Base-by-base conservation (phyloP, 2,888 invertebrate genomes). In the Drosophila eohydei region DNA sequence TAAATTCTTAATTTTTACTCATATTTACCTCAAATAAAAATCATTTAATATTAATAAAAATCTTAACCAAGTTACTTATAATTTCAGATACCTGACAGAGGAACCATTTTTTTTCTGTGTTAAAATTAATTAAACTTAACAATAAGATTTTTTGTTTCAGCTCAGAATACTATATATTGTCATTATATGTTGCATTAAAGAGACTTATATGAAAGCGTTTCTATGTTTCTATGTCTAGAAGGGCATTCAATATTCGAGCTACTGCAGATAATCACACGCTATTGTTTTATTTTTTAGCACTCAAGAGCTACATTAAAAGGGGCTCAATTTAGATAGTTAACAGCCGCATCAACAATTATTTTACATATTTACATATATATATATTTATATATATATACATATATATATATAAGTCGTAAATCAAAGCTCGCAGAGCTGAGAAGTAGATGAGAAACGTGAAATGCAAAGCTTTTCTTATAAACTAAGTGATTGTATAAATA, bases 361-460 rank as follows among this genome's bases (percentile, higher is more conserved):
- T 2, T 4, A 9, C 11, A 40, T 44, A 44, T 44, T 11, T 44
- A 9, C 14, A 41, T 16, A 16, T 50, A 32, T 26, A 32, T 32
- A 38, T 21, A 28, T 28, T 3, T 62, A 44, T 11, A 32, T 48
- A 44, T 48, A 48, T 5, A 9, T 50, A n/a, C 14, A 48, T 30
- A 9, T 32, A n/a, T 14, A 16, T 40, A 48, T 36, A 44, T 40
- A 36, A 55, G 11, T 16, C 16, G 34, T 21, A n/a, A 28, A 12
- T 28, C 14, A 40, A 40, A 67, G 3, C 30, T 54, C 36, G n/a
- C 32, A 38, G 16, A n/a, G 16, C 26, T 46, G 26, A 51, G 40
- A 59, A 66, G 48, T 4, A 1, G 55, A 32, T 79, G 87, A 87
- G 56, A 87, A 78, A 74, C 32, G 2, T 21, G 48, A 46, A 65